Evolutionary conservation across 2,113 vertebrate species (phyloP).

Genomic region (Tiliqua scincoides): DNA sequence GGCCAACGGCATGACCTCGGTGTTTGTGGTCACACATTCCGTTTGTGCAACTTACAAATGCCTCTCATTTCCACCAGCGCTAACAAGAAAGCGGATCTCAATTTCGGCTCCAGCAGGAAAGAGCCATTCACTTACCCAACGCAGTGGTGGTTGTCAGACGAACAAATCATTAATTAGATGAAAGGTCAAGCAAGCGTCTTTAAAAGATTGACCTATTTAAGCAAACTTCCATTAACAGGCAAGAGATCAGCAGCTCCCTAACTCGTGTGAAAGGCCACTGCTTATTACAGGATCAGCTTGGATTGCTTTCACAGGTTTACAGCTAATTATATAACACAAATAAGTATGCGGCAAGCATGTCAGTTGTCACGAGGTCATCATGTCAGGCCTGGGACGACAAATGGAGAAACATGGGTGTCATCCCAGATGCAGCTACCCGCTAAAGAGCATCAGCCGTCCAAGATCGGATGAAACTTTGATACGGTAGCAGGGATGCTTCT

Average conservation of each 20-base stretch:
- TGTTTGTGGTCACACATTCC: neutral
- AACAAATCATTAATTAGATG: constrained; percentile 14
- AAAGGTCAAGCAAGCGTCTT: neutral
- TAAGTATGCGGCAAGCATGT: neutral
- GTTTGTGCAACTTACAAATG: neutral
- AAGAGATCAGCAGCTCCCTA: neutral
- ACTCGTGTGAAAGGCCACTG: neutral
- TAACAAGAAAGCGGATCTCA: neutral
- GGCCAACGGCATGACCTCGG: neutral
- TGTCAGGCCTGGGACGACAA: neutral
- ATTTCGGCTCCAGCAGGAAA: neutral
- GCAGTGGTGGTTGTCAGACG: neutral
- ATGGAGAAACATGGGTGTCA: neutral
- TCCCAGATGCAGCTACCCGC: neutral
- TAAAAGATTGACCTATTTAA: neutral
- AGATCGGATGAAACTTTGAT: neutral
- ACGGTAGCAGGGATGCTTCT: neutral
- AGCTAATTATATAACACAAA: neutral
- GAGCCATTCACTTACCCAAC: neutral
- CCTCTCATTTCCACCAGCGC: neutral
- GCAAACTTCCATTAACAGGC: neutral
- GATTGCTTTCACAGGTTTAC: neutral
- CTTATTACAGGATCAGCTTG: neutral
- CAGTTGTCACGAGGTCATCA: neutral
- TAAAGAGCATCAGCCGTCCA: neutral